Evolutionary conservation across 2,888 invertebrate species (phyloP), one percentile per base, ranked within the genome.

Genomic region (Zelleria hepariella): DNA sequence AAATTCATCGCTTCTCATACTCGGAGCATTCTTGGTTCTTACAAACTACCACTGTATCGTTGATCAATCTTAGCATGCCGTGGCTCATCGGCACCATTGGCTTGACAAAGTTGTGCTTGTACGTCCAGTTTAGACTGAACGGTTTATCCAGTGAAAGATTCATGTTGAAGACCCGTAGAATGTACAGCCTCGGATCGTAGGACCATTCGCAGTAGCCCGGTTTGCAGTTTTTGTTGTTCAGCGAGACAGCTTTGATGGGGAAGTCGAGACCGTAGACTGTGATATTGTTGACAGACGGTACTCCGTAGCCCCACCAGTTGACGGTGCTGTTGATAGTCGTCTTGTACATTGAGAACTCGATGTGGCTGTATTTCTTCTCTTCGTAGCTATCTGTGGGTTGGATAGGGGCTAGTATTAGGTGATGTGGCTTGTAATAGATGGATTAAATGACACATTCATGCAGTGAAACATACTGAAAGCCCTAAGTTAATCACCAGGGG

Each of bases 291-390:
- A 89, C 57, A 0, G 80, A 67, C 0, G 89, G 89, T 1, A 87
- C 86, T 0, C 89, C 89, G 61, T 72, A 80, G 0, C 88, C 89
- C 89, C 89, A 89, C 87, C 88, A 88, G 10, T 72, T 65, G 0
- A 86, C 73, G 1, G 61, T 64, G 65, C 80, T 85, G 1, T 62
- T 68, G 0, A 86, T 60, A 25, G 77, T 74, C 1, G 77, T 77
- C 48, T 75, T 64, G 54, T 75, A 72, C 21, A 80, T 67, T 0
- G 65, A 68, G 73, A 92, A 91, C 47, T 84, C 78, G 23, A 92
- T 82, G 65, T 90, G 80, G 57, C 89, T 90, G 77, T 91, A 92
- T 64, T 87, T 87, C 60, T 89, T 88, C 66, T 92, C 91, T 71
- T 91, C 89, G 66, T 90, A 90, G 47, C 90, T 90, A 69, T 91